A percentile compares a stretch with the other conserved stretches of the same genome.
Evolutionary conservation across 30 jellyfish, hydroid and myxozoan species (phyloP).

Genomic region (Aurelia aurita complex sp. Pacific): DNA sequence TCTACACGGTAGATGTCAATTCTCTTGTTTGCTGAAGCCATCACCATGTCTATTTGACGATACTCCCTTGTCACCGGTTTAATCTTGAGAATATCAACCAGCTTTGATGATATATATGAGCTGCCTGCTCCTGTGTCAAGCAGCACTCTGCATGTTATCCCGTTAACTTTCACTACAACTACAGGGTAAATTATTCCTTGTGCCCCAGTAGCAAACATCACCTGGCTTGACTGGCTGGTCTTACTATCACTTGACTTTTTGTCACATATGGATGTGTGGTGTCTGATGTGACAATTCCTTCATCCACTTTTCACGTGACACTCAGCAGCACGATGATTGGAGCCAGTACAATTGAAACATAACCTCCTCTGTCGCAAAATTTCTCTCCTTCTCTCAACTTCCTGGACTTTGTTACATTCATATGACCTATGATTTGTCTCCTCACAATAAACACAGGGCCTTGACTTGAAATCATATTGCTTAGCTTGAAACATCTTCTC

Average conservation of each 20-base stretch:
- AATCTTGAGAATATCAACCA: slow-evolving; percentile 23
- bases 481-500: too few relatives aligned
- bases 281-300: slow-evolving; percentile 54
- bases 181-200: slow-evolving; percentile 45
- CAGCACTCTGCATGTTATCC: slow-evolving; percentile 65
- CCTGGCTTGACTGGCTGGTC: slow-evolving; percentile 26
- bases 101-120: slow-evolving; percentile 66
- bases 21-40: slow-evolving; percentile 44
- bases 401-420: slow-evolving; percentile 41
- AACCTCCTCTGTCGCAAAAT: slow-evolving; percentile 22
- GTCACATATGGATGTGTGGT: slow-evolving; percentile 61
- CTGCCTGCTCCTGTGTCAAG: slow-evolving; percentile 79
- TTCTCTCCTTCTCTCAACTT: slow-evolving; percentile 31
- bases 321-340: slow-evolving; percentile 56
- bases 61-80: slow-evolving; percentile 56
- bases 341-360: slow-evolving; percentile 66
- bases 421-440: slow-evolving; percentile 17
- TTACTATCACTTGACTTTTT: slow-evolving; percentile 24
- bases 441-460: slow-evolving; percentile 42
- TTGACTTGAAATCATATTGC: too few relatives aligned
- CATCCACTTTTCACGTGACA: slow-evolving; percentile 58
- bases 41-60: slow-evolving; percentile 69
- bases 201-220: slow-evolving; percentile 36
- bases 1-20: slow-evolving; percentile 54
- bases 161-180: slow-evolving; percentile 52